Conservation (phyloP, 1,140 invertebrate species). For the Chironomus striatipennis region DNA sequence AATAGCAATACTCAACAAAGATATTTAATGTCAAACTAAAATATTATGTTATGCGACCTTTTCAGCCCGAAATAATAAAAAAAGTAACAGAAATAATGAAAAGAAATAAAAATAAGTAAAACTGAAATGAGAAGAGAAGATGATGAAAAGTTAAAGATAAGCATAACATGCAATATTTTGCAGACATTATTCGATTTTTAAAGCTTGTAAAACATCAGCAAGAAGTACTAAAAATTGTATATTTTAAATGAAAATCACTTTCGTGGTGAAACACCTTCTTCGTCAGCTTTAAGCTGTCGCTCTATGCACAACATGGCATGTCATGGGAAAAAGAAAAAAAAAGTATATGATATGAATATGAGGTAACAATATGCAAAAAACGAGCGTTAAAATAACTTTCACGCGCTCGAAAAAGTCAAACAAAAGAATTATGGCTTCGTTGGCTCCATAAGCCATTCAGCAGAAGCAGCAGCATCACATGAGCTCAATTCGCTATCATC, state of each 20-base stretch:
- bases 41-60: neutral
- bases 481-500: neutral
- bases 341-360: neutral
- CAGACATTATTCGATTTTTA: neutral
- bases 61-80: neutral
- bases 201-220: neutral
- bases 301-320: neutral
- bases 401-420: slow-evolving; percentile 16
- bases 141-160: slow-evolving; percentile 7
- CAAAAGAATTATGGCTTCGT: neutral
- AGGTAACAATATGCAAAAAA: neutral
- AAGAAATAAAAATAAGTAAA: no score
- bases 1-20: neutral
- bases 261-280: neutral
- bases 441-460: neutral
- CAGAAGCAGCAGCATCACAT: neutral
- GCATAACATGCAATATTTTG: neutral
- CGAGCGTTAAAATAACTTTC: no score
- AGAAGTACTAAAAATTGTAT: neutral
- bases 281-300: neutral
- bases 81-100: neutral
- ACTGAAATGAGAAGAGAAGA: neutral
- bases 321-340: neutral
- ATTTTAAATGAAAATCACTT: no score
- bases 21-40: slow-evolving; percentile 4